phyloP scores from a whole-genome alignment of 2,888 invertebrate species.

The Phrixothrix hirtus region DNA sequence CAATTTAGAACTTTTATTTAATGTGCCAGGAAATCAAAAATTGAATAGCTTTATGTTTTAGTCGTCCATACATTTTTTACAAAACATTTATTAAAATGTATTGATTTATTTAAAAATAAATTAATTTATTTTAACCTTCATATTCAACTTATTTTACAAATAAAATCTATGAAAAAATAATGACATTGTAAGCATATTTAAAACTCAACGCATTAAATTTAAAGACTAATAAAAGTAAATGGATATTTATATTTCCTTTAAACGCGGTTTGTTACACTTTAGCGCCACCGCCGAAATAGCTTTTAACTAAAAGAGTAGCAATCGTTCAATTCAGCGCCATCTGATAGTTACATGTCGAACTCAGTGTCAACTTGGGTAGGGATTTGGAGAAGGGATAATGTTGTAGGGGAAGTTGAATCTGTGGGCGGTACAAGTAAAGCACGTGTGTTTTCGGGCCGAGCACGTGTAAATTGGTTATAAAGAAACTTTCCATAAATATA shows the following conservation, averaged over 20 bases:
- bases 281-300: constrained; percentile 36
- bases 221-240: constrained; percentile 6
- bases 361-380: constrained; percentile 15
- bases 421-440: constrained; percentile 17
- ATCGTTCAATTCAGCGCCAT: constrained; percentile 33
- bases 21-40: not conserved
- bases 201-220: too few relatives aligned
- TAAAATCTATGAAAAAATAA: not conserved
- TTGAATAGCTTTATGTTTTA: not conserved
- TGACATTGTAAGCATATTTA: too few relatives aligned
- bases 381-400: constrained; percentile 22
- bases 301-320: constrained; percentile 25
- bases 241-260: not conserved
- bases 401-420: constrained; percentile 21
- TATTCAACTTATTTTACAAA: too few relatives aligned
- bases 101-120: not conserved
- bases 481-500: too few relatives aligned
- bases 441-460: constrained; percentile 20
- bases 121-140: too few relatives aligned
- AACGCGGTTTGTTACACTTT: constrained; percentile 1
- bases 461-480: constrained; percentile 27
- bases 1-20: too few relatives aligned
- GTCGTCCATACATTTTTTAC: too few relatives aligned
- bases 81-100: not conserved
- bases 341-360: constrained; percentile 34